These are phyloP conservation scores for Frieseomelitta varia DNA, from an alignment of 1,140 invertebrate genomes.

Conservation along the genomic window DNA sequence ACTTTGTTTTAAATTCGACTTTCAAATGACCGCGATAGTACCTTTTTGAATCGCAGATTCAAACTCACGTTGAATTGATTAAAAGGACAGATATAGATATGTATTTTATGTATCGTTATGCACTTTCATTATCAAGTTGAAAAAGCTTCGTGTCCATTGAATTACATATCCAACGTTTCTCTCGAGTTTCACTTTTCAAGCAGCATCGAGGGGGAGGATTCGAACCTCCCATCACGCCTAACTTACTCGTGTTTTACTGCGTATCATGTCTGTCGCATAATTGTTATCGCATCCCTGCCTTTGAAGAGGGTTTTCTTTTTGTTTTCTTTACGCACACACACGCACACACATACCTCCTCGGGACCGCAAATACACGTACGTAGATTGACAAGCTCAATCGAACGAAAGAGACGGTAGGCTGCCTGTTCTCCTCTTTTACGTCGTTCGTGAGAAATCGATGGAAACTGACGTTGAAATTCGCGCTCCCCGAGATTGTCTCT, in stretches of 20 bases:
- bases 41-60: neutral
- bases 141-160: neutral
- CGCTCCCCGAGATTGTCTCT: neutral
- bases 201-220: neutral
- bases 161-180: neutral
- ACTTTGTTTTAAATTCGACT: no score
- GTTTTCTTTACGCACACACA: neutral
- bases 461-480: conserved; percentile 17
- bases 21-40: neutral
- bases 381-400: conserved; percentile 30
- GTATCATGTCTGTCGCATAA: conserved; percentile 58
- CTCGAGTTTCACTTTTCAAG: conserved; percentile 22
- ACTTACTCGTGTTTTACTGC: conserved; percentile 33
- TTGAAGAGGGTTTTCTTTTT: conserved; percentile 27
- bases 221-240: neutral
- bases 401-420: conserved; percentile 49
- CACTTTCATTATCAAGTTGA: neutral
- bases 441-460: conserved; percentile 41
- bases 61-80: neutral
- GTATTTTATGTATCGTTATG: neutral
- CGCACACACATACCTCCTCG: no score
- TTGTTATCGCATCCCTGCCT: conserved; percentile 25
- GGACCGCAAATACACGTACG: neutral
- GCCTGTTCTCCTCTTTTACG: conserved; percentile 52
- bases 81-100: neutral